Percentiles rank a stretch among this genome's conserved stretches.
These are phyloP conservation scores for Oplegnathus fasciatus DNA, from an alignment of 2,113 vertebrate species.

Conservation along the genomic window DNA sequence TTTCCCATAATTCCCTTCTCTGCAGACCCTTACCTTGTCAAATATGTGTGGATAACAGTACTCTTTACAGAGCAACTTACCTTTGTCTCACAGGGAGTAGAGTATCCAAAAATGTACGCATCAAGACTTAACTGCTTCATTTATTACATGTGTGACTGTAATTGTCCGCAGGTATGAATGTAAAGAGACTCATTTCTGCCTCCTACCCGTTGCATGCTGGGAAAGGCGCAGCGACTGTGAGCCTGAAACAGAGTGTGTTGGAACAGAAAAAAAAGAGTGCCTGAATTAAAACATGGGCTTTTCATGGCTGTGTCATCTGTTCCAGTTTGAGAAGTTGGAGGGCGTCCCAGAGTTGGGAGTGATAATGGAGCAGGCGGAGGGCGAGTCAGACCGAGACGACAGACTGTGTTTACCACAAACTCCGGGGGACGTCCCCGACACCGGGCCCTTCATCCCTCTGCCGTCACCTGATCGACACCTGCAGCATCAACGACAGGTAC, in stretches of 20 bases:
- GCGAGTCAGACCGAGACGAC: slow-evolving; percentile 77
- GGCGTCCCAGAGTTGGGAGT: slow-evolving; percentile 83
- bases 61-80: background rate
- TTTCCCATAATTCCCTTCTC: background rate
- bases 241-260: slow-evolving; percentile 23
- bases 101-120: background rate
- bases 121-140: background rate
- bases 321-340: slow-evolving; percentile 89
- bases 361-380: slow-evolving; percentile 80
- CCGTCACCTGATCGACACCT: slow-evolving; percentile 85
- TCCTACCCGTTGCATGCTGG: slow-evolving; percentile 31
- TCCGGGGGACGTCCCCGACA: slow-evolving; percentile 72
- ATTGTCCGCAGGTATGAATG: background rate
- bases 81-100: background rate
- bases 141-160: background rate
- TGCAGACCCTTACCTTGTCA: background rate
- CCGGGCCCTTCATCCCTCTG: slow-evolving; percentile 73
- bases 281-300: slow-evolving; percentile 20
- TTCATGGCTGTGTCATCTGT: slow-evolving; percentile 39
- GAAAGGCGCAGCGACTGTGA: background rate
- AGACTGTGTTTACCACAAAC: slow-evolving; percentile 80
- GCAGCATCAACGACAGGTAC: slow-evolving; percentile 93
- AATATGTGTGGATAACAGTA: background rate
- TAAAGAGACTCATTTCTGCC: background rate
- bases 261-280: background rate